Evolutionary conservation across 2,113 vertebrate species (phyloP).

Genomic region (Silurus glanis): DNA sequence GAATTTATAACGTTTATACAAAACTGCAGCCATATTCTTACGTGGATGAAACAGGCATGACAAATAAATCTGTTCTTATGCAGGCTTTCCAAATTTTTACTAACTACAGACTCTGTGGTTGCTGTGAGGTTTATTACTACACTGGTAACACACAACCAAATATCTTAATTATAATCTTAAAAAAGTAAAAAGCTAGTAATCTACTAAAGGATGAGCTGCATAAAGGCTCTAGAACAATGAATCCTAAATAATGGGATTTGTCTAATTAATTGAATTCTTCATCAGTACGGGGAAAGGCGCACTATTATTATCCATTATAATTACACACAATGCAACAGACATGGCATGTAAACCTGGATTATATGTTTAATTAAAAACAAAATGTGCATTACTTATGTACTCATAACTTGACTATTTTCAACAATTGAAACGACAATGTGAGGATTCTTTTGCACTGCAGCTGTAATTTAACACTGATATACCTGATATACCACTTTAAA

Average conservation of each 20-base stretch:
- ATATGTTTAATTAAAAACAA: background rate
- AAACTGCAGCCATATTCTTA: background rate
- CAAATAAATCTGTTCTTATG: background rate
- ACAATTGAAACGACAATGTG: background rate
- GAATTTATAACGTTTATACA: background rate
- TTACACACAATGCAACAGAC: background rate
- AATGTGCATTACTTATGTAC: background rate
- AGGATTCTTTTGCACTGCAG: background rate
- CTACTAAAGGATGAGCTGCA: background rate
- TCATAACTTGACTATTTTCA: background rate
- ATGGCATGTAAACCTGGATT: background rate
- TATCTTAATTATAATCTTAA: background rate
- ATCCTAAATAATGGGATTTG: background rate
- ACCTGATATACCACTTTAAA: background rate
- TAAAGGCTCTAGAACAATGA: background rate
- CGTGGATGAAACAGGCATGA: background rate
- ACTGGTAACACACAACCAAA: background rate
- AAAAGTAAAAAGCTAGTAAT: background rate
- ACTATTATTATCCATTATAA: background rate
- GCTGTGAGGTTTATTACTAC: background rate
- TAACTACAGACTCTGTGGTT: background rate
- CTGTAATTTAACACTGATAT: background rate
- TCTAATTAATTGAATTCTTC: background rate
- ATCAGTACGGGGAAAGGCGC: background rate
- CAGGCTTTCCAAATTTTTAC: background rate